Conservation (phyloP, 2,113 vertebrate genomes). For the Lamprologus callipterus region DNA sequence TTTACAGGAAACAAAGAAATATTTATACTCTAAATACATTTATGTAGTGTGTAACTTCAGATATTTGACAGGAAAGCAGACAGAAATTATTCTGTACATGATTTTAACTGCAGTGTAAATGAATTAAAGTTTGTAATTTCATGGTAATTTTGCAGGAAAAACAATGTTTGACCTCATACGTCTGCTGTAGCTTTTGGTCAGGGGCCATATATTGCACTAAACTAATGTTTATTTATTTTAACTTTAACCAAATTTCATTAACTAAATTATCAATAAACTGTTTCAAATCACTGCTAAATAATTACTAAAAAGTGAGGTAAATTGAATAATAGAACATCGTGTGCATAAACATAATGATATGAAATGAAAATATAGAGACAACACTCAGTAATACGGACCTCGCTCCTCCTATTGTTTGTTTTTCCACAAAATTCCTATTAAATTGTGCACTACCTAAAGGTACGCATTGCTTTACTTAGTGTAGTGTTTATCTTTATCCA, state of each 20-base stretch:
- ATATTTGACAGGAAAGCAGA: background rate
- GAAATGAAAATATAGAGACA: background rate
- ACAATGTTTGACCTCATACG: rapidly evolving
- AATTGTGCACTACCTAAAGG: background rate
- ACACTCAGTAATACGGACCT: background rate
- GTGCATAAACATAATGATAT: background rate
- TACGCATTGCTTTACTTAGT: rapidly evolving
- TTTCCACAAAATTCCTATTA: background rate
- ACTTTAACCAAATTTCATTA: background rate
- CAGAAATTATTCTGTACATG: background rate
- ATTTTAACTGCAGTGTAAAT: background rate
- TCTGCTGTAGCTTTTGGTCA: background rate
- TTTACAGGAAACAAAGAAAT: background rate
- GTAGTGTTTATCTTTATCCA: background rate
- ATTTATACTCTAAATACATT: background rate
- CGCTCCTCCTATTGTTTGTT: background rate
- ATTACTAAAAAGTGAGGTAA: background rate
- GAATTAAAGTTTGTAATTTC: rapidly evolving
- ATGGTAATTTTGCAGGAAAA: background rate
- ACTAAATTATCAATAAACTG: background rate
- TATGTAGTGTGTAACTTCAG: background rate
- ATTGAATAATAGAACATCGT: rapidly evolving
- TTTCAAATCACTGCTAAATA: rapidly evolving
- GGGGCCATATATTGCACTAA: background rate
- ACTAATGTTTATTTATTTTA: background rate